Percentiles rank a stretch among this genome's conserved stretches.
phyloP scores from a whole-genome alignment of 1,140 invertebrate genomes.

The Cotesia chilonis region DNA sequence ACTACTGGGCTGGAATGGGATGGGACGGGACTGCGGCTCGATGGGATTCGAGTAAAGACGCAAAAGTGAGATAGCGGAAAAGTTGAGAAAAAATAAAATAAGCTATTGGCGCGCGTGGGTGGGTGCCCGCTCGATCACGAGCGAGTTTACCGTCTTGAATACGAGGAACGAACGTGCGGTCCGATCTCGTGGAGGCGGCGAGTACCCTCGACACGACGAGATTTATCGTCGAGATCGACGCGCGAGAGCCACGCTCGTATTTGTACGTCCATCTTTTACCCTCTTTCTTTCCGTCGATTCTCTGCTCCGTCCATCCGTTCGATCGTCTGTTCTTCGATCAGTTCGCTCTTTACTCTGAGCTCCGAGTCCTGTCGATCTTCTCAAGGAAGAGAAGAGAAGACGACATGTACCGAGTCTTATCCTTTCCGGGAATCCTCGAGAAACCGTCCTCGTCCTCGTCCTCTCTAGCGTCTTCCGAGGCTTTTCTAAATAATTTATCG shows the following conservation, averaged over 20 bases:
- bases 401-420: slow-evolving; percentile 22
- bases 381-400: slow-evolving; percentile 15
- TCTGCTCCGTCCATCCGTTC: not conserved
- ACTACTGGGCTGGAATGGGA: not conserved
- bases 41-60: not conserved
- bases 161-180: slow-evolving; percentile 36
- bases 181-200: slow-evolving; percentile 34
- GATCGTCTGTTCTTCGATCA: too few species aligned
- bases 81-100: slow-evolving; percentile 22
- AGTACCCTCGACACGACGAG: slow-evolving; percentile 36
- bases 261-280: slow-evolving; percentile 11
- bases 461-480: not conserved
- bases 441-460: not conserved
- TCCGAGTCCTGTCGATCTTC: slow-evolving; percentile 24
- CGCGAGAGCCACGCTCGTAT: not conserved
- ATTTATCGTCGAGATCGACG: slow-evolving; percentile 37
- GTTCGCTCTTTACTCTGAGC: not conserved
- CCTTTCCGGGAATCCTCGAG: slow-evolving; percentile 31
- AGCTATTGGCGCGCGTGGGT: slow-evolving; percentile 29
- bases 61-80: not conserved
- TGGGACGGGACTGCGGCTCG: not conserved
- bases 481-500: slow-evolving; percentile 25
- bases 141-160: slow-evolving; percentile 35
- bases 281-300: not conserved
- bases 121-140: slow-evolving; percentile 34